A percentile compares a stretch with the other conserved stretches of the same genome.
phyloP scores from a whole-genome alignment of 2,888 invertebrate species.

The Polymixis flavicincta region DNA sequence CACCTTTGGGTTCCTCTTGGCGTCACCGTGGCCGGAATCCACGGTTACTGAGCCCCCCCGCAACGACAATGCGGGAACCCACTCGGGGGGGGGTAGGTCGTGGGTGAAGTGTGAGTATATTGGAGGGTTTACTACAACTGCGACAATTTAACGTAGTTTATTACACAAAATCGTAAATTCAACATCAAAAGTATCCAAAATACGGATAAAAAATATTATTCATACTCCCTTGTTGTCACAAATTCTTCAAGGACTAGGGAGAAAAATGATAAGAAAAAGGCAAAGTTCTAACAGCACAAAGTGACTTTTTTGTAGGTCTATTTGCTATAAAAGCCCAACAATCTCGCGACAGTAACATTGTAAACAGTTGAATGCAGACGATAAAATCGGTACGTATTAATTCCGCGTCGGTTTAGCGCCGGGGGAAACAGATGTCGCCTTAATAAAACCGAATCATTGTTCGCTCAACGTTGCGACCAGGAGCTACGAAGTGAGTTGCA shows the following conservation, averaged over 20 bases:
- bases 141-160: not conserved
- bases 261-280: constrained; percentile 13
- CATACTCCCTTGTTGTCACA: not conserved
- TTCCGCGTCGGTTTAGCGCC: constrained; percentile 68
- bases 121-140: not conserved
- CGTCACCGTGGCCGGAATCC: no score
- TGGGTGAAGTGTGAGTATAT: no score
- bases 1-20: no score
- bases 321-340: constrained; percentile 25
- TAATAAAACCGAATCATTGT: constrained; percentile 84
- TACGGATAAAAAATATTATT: not conserved
- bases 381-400: constrained; percentile 64
- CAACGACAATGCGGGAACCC: no score
- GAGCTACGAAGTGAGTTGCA: constrained; percentile 62
- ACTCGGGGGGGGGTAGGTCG: no score
- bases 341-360: constrained; percentile 52
- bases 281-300: constrained; percentile 9
- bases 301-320: not conserved
- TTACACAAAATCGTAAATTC: constrained; percentile 1
- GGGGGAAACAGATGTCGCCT: constrained; percentile 77
- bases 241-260: not conserved
- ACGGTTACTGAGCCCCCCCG: no score
- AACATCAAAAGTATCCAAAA: not conserved
- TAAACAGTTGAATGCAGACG: constrained; percentile 50
- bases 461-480: constrained; percentile 69